Conservation (phyloP, 53 echinoderm and acorn worm species). For the Zoroaster sp. region DNA sequence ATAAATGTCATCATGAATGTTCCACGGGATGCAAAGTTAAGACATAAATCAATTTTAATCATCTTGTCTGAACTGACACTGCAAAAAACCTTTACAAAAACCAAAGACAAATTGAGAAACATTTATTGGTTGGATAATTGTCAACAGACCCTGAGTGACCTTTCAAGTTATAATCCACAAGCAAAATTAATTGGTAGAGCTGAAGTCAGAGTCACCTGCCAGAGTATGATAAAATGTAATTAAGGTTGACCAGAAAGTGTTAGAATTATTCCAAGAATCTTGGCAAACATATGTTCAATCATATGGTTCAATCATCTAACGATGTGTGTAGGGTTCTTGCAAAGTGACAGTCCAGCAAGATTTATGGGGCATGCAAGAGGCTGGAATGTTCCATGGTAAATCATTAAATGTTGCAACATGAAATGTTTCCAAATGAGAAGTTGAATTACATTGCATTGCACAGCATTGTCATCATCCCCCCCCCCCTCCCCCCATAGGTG, state of each 20-base stretch:
- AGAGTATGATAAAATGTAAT: slow-evolving; percentile 9
- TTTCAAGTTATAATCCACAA: background rate
- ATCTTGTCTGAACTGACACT: background rate
- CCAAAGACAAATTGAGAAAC: background rate
- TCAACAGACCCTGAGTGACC: background rate
- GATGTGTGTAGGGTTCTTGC: background rate
- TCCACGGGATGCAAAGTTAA: background rate
- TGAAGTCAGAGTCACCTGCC: background rate
- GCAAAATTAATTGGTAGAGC: slow-evolving; percentile 22
- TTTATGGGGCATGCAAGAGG: background rate
- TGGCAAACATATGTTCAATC: slow-evolving; percentile 38
- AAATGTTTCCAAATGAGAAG: no score
- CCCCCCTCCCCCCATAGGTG: no score
- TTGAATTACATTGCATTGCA: no score
- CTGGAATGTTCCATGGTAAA: background rate
- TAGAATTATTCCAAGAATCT: slow-evolving; percentile 20
- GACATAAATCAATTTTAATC: background rate
- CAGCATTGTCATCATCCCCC: no score
- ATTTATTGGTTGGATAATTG: background rate
- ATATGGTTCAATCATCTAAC: background rate
- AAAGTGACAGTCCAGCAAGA: background rate
- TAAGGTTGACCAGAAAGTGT: background rate
- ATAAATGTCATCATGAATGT: background rate
- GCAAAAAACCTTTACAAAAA: no score
- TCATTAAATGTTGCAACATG: background rate